Evolutionary conservation across 2,797 vertebrate species (phyloP).

Genomic region (Numenius phaeopus): DNA sequence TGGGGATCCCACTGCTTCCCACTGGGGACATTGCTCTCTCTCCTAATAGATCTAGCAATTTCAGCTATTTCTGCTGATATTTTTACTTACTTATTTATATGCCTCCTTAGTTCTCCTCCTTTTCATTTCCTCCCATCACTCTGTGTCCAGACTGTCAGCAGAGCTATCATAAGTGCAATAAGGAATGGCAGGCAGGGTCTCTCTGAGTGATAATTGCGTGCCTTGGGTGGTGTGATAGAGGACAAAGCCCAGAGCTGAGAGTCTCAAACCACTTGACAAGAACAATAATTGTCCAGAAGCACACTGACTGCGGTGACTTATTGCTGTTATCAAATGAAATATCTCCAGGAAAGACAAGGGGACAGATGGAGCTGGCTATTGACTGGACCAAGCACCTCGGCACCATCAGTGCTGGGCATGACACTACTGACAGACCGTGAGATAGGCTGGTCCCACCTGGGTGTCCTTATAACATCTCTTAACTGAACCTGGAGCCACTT

Average conservation of each 20-base stretch:
- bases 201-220: conserved; percentile 59
- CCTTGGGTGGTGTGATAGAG: conserved; percentile 61
- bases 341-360: background rate
- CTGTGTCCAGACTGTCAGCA: background rate
- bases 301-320: conserved; percentile 33
- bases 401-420: background rate
- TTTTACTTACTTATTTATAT: conserved; percentile 36
- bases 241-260: conserved; percentile 48
- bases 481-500: background rate
- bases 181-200: conserved; percentile 49
- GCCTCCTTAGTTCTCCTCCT: background rate
- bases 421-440: background rate
- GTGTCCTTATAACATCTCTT: background rate
- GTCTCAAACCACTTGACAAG: conserved; percentile 57
- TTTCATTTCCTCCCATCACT: conserved; percentile 28
- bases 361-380: background rate
- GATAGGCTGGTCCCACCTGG: background rate
- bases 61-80: conserved; percentile 2
- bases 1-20: background rate
- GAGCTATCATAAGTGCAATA: conserved; percentile 20
- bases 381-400: background rate
- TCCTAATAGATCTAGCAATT: background rate
- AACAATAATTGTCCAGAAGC: conserved; percentile 35
- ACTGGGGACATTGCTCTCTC: background rate
- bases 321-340: conserved; percentile 41